Evolutionary conservation across 1,140 invertebrate genomes (phyloP), one percentile per base, ranked within the genome.

Genomic region (Dinoponera quadriceps): DNA sequence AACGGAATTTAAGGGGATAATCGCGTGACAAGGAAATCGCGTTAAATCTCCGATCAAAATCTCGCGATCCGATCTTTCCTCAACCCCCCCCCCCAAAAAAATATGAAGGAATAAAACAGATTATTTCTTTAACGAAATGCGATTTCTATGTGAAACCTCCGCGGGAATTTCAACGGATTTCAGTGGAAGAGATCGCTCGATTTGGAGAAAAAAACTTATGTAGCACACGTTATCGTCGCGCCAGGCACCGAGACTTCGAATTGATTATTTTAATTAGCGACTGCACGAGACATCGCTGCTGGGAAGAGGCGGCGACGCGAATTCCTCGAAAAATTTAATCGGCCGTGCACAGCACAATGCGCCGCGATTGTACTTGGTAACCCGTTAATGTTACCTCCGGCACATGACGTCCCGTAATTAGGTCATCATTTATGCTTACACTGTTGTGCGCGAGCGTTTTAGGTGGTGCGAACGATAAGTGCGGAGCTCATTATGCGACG

Each of bases 301-400:
- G n/a, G 25, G 20, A 60, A 77, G 33, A 11, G 27, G 2, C 14
- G 29, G 2, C 27, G 29, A 2, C 38, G 48, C 33, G 18, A 54
- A 87, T 84, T 75, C 57, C 59, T 62, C 57, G 38, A 85, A 73
- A 88, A 80, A 85, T 88, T 88, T 85, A 88, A 25, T 75, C 68
- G 66, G 20, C 18, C 48, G 57, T 54, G 65, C 55, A 63, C 51
- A 73, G 29, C 65, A 59, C 57, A 60, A 66, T 72, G 59, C 66
- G 72, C 16, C 63, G 9, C 27, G 82, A 72, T 88, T 74, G 66
- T 77, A 72, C 69, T 80, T n/a, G 82, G 68, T 65, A 72, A 75
- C 54, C 54, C 71, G 82, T 88, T 85, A 88, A 77, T 66, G 82
- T 73, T 74, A 73, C 66, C 49, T 69, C 75, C 57, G 57, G 66